These are phyloP conservation scores for Eublepharis macularius DNA, from an alignment of 2,113 vertebrate genomes.

Conservation along the genomic window DNA sequence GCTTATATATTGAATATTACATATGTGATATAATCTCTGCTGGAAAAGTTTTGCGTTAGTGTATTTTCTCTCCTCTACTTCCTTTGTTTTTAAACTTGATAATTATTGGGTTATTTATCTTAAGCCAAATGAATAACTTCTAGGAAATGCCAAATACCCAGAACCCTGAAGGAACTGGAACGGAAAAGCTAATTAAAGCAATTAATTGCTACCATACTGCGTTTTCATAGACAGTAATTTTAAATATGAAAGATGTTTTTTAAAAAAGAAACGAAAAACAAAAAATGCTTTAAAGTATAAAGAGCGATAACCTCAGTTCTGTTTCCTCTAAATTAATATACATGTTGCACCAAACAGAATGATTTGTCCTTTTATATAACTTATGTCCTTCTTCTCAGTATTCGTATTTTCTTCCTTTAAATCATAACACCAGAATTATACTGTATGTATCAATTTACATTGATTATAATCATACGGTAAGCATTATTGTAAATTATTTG, in stretches of 20 bases:
- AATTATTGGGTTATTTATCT: slow-evolving; percentile 11
- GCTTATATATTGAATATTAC: too few species aligned
- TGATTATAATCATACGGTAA: background rate
- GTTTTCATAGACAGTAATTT: slow-evolving; percentile 11
- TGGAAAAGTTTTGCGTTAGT: background rate
- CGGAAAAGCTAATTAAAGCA: slow-evolving; percentile 24
- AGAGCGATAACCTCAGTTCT: background rate
- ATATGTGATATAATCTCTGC: too few species aligned
- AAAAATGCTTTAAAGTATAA: slow-evolving; percentile 3
- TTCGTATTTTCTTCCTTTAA: slow-evolving; percentile 10
- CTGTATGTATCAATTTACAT: slow-evolving; percentile 1
- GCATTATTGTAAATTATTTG: background rate
- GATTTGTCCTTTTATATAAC: background rate
- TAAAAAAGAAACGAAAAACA: background rate
- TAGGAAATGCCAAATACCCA: background rate
- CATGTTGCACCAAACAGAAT: slow-evolving; percentile 19
- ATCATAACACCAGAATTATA: background rate
- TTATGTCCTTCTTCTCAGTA: background rate
- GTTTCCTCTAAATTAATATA: background rate
- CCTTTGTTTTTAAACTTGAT: background rate
- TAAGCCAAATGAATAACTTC: background rate
- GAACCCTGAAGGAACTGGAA: background rate
- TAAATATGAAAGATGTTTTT: background rate
- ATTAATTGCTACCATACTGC: background rate
- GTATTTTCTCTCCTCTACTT: background rate